phyloP scores from a whole-genome alignment of 2,888 invertebrate genomes.

The Tinea semifulvella region DNA sequence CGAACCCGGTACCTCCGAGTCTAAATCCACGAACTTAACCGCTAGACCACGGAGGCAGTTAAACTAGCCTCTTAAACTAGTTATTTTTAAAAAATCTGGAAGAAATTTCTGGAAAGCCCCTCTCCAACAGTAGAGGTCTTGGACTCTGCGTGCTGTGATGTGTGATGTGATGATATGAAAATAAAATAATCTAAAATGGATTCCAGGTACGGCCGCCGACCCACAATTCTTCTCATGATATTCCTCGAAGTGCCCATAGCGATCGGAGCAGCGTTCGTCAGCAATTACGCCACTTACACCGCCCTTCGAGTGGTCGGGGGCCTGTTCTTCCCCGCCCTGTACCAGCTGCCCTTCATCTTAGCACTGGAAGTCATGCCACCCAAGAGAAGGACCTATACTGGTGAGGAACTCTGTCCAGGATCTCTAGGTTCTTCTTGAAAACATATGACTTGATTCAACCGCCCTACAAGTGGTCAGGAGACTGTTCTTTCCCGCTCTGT shows the following conservation, averaged over 20 bases:
- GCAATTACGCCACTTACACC: slow-evolving; percentile 67
- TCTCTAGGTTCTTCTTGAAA: no score
- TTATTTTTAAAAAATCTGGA: no score
- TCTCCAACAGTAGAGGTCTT: no score
- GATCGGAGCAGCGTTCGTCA: slow-evolving; percentile 68
- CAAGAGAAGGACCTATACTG: slow-evolving; percentile 67
- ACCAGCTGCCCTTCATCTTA: slow-evolving; percentile 73
- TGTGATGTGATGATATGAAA: no score
- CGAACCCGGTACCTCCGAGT: no score
- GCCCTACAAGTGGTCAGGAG: slow-evolving; percentile 68
- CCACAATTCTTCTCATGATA: slow-evolving; percentile 70
- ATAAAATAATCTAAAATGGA: no score
- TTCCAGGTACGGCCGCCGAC: slow-evolving; percentile 69
- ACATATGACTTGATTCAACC: no score
- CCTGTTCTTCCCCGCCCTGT: slow-evolving; percentile 72
- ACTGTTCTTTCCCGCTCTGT: slow-evolving; percentile 72
- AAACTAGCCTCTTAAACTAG: no score
- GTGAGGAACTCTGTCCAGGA: slow-evolving; percentile 33
- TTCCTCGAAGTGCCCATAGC: slow-evolving; percentile 69
- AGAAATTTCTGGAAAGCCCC: no score
- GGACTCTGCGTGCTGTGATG: no score
- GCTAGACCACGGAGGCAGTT: no score
- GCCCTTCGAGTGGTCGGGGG: slow-evolving; percentile 68
- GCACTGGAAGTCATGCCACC: slow-evolving; percentile 74
- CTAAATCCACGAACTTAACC: no score